Evolutionary conservation across 2,888 invertebrate genomes (phyloP).

Genomic region (Leptopilina myrica): DNA sequence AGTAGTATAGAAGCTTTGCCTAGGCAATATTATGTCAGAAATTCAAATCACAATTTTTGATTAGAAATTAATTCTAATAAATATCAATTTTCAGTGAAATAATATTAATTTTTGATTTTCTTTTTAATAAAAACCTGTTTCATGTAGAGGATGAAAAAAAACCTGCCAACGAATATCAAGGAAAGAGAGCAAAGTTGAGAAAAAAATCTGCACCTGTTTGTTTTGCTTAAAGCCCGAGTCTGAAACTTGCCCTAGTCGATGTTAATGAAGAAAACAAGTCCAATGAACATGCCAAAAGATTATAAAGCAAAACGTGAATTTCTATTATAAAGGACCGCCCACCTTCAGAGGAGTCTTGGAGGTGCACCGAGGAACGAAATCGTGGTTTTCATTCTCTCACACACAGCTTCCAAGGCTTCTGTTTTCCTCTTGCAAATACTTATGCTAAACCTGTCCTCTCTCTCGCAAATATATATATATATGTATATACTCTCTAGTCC

Average conservation of each 20-base stretch:
- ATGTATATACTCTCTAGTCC: conserved; percentile 40
- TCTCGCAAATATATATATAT: conserved; percentile 43
- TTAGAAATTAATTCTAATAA: no score
- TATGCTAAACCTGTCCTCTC: conserved; percentile 41
- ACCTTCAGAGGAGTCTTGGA: conserved; percentile 19
- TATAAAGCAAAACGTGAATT: conserved; percentile 50
- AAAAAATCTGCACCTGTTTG: not conserved
- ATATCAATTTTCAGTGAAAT: no score
- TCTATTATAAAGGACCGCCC: conserved; percentile 26
- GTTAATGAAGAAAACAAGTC: conserved; percentile 43
- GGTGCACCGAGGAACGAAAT: conserved; percentile 39
- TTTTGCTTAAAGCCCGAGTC: conserved; percentile 1
- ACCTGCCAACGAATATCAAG: not conserved
- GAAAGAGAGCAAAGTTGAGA: not conserved
- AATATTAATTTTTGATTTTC: no score
- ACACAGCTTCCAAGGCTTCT: conserved; percentile 40
- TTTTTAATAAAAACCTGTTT: no score
- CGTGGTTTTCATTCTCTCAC: conserved; percentile 42
- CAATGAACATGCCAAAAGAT: conserved; percentile 43
- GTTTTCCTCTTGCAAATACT: conserved; percentile 42
- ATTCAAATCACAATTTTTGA: no score
- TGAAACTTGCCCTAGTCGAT: conserved; percentile 5
- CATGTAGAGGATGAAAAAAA: not conserved
- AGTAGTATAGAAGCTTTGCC: no score
- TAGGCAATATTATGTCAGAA: no score